Evolutionary conservation across 2,888 invertebrate species (phyloP), one percentile per base, ranked within the genome.

Genomic region (Chymomyza fuscimana): DNA sequence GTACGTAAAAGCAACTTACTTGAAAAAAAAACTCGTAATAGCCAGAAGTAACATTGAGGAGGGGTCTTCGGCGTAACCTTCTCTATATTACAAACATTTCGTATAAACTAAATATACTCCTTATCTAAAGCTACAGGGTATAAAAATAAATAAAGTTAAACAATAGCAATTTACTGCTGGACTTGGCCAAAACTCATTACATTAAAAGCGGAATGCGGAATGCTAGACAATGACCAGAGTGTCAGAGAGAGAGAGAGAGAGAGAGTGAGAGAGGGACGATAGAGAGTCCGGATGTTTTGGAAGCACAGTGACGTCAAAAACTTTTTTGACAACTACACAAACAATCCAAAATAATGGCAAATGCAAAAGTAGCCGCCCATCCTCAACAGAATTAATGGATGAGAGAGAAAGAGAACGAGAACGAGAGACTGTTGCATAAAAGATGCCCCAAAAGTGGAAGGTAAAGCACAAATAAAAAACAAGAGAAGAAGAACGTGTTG

Each of bases 121-220:
- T 7, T 32, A 32, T 32, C 32, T 7, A 7, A 7, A 7, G 5
- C 32, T 32, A 32, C 5, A 32, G 32, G 9, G 32, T 9, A 32
- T 32, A 32, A 5, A 51, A 51, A 51, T n/a, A 16, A 51, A 51
- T n/a, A 32, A 32, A 32, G 32, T 32, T 7, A 4, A 46, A 46
- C 40, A 46, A 46, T 46, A 46, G 40, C 58, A 25, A 58, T 25
- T 15, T 22, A 25, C 58, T 58, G 32, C 9, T 54, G 22, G 22
- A 54, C 54, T 58, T 58, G 58, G 29, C 22, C 29, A 58, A 58
- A 58, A 58, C 58, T 58, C 58, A 58, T 58, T 58, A 58, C 58
- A 25, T 58, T 58, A 58, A 58, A 25, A 58, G 22, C 29, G 29
- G 22, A 56, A 22, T 19, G 32, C 32, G 56, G 56, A 58, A 15